A percentile compares a stretch with the other conserved stretches of the same genome.
These are phyloP conservation scores for Urocynchramus pylzowi DNA, from an alignment of 2,113 vertebrate genomes.

Conservation along the genomic window DNA sequence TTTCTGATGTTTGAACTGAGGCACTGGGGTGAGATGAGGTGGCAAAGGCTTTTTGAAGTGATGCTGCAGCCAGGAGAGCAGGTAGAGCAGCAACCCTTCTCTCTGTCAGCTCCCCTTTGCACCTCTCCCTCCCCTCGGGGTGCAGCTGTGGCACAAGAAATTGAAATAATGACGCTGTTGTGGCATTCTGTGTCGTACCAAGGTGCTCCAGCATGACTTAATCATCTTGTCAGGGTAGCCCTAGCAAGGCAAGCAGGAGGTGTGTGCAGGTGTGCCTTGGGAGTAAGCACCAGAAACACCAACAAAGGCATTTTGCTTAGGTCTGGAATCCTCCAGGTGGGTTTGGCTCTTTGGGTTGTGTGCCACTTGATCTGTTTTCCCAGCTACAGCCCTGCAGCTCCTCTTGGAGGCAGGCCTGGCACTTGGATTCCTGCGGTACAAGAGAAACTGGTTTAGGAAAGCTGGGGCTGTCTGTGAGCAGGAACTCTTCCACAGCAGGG, in stretches of 20 bases:
- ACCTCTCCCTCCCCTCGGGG: neutral
- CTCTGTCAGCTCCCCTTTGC: neutral
- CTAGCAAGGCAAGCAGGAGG: neutral
- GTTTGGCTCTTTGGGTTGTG: neutral
- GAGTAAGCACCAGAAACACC: neutral
- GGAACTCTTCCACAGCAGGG: accelerated
- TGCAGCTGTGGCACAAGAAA: neutral
- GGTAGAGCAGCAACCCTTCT: neutral
- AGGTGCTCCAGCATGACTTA: neutral
- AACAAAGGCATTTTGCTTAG: neutral
- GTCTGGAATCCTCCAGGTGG: neutral
- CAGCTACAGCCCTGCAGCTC: neutral
- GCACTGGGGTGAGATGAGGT: neutral
- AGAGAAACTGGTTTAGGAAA: neutral
- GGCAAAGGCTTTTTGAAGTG: neutral
- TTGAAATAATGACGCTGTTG: neutral
- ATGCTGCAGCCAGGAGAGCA: neutral
- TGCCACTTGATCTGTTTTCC: neutral
- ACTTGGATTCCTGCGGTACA: neutral
- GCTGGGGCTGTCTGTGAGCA: neutral
- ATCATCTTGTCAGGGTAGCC: neutral
- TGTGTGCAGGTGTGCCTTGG: neutral
- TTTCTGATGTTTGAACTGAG: neutral
- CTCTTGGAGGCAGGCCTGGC: neutral
- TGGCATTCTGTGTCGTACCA: neutral